These are phyloP conservation scores for Sesia bembeciformis DNA, from an alignment of 2,888 invertebrate genomes.

Conservation along the genomic window DNA sequence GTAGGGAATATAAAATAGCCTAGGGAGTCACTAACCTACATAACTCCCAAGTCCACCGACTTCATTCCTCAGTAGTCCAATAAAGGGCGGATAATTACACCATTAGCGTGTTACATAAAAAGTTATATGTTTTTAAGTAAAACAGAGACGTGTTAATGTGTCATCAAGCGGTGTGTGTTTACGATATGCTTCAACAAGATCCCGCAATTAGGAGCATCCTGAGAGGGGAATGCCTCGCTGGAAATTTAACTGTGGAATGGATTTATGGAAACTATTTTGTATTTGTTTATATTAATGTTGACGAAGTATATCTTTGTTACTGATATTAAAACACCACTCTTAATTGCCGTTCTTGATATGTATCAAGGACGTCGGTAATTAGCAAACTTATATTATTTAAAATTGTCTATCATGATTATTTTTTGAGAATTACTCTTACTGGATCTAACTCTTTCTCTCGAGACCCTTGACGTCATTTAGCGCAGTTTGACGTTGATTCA, in stretches of 20 bases:
- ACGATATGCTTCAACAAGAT: conserved; percentile 39
- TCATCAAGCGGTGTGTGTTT: conserved; percentile 34
- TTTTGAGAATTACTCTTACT: too few species aligned
- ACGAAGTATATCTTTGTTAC: too few species aligned
- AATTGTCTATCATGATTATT: too few species aligned
- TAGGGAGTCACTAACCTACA: not conserved
- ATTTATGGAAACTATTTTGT: not conserved
- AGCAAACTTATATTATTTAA: too few species aligned
- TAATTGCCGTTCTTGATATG: too few species aligned
- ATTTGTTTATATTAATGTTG: not conserved
- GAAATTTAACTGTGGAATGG: not conserved
- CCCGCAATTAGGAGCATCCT: conserved; percentile 39
- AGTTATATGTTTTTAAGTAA: conserved; percentile 33
- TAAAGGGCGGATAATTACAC: not conserved
- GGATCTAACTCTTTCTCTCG: too few species aligned
- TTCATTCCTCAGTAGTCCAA: not conserved
- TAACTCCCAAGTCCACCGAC: not conserved
- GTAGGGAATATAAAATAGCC: not conserved
- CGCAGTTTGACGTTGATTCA: too few species aligned
- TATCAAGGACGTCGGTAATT: too few species aligned
- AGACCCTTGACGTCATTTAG: too few species aligned
- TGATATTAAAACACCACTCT: too few species aligned
- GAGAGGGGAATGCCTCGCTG: conserved; percentile 11
- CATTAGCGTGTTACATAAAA: conserved; percentile 9
- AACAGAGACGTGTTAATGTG: conserved; percentile 35